These are phyloP conservation scores for Globia sparganii DNA, from an alignment of 2,888 invertebrate genomes.

Conservation along the genomic window DNA sequence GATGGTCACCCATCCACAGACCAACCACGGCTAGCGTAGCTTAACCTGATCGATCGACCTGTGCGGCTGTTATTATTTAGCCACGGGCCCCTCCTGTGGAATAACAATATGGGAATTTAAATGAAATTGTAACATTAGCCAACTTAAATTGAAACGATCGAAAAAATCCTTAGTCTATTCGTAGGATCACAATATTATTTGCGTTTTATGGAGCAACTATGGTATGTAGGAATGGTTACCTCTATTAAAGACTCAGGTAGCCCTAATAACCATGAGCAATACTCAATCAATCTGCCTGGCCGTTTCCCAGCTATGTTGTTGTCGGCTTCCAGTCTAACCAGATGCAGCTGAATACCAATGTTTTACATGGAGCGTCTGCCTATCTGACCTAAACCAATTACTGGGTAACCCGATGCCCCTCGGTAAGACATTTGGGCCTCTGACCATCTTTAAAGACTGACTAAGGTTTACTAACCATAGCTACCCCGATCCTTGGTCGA, in stretches of 20 bases:
- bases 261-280: not conserved
- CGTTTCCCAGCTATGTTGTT: not conserved
- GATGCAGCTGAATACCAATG: not conserved
- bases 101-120: not conserved
- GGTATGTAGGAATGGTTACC: not conserved
- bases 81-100: no score
- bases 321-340: not conserved
- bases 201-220: no score
- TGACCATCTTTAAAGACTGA: no score
- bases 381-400: not conserved
- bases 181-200: no score
- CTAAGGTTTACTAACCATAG: no score
- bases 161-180: no score
- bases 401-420: not conserved
- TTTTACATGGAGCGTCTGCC: not conserved
- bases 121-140: not conserved
- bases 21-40: no score
- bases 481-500: no score
- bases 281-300: not conserved
- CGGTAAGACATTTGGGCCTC: no score
- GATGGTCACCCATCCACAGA: no score
- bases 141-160: not conserved
- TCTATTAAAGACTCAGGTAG: not conserved
- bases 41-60: no score
- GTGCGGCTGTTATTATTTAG: no score